Evolutionary conservation across 1,140 invertebrate species (phyloP).

Genomic region (Procambarus clarkii): DNA sequence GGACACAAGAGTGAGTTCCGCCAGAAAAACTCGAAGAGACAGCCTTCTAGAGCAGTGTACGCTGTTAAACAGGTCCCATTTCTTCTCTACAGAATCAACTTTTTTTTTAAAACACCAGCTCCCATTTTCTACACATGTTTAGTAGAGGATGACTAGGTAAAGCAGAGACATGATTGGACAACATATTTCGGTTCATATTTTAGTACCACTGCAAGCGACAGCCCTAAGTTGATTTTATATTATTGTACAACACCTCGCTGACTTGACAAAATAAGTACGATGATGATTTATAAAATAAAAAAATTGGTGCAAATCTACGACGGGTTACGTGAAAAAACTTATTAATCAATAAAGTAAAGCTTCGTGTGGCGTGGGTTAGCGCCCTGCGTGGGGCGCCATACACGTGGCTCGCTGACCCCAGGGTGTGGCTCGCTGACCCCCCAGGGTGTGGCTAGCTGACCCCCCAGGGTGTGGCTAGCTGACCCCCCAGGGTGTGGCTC

Average conservation of each 20-base stretch:
- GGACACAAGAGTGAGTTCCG: background rate
- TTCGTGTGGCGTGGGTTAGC: background rate
- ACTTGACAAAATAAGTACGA: background rate
- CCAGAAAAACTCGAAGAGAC: constrained; percentile 13
- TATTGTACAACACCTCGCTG: background rate
- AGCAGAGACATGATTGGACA: background rate
- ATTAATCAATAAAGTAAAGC: background rate
- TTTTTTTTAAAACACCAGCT: constrained; percentile 1
- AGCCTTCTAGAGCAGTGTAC: background rate
- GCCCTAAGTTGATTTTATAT: background rate
- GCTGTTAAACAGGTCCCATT: background rate
- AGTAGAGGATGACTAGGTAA: background rate
- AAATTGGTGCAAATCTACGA: background rate
- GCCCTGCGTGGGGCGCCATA: no score
- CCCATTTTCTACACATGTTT: constrained; percentile 8
- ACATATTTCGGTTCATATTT: background rate
- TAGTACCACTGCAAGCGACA: constrained; percentile 8
- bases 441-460: no score
- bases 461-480: no score
- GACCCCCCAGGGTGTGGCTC: no score
- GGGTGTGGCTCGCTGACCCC: no score
- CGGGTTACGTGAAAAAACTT: background rate
- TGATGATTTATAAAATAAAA: background rate
- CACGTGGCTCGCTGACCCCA: no score
- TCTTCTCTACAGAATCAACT: background rate